Conservation (phyloP, 2,797 vertebrate genomes). For the Erpetoichthys calabaricus region DNA sequence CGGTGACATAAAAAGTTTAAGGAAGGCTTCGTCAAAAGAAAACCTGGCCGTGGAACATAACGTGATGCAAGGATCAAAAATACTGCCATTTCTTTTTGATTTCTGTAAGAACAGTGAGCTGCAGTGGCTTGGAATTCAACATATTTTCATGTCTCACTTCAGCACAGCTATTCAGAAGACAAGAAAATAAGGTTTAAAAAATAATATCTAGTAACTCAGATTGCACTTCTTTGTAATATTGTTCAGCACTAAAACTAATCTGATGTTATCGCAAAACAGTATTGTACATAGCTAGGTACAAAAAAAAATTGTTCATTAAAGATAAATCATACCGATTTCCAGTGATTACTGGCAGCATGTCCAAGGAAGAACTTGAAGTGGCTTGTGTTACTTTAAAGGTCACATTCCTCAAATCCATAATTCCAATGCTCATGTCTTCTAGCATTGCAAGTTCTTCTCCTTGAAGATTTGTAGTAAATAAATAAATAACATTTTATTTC, state of each 20-base stretch:
- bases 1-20: no score
- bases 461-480: slow-evolving; percentile 23
- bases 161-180: background rate
- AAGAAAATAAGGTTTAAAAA: background rate
- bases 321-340: slow-evolving; percentile 62
- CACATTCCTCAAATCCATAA: slow-evolving; percentile 91
- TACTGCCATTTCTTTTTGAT: no score
- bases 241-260: background rate
- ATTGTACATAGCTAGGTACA: background rate
- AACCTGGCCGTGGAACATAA: no score
- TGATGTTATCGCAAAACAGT: no score
- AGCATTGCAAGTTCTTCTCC: slow-evolving; percentile 94
- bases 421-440: slow-evolving; percentile 92
- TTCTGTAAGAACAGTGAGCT: no score
- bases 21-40: no score
- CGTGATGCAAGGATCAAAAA: no score
- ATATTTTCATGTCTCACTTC: no score
- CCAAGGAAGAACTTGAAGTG: slow-evolving; percentile 61
- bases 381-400: slow-evolving; percentile 97
- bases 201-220: background rate
- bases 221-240: background rate
- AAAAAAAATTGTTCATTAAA: background rate
- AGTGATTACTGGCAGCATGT: slow-evolving; percentile 94
- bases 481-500: no score
- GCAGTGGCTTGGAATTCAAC: no score